phyloP scores from a whole-genome alignment of 2,797 vertebrate genomes.

The Mus caroli region DNA sequence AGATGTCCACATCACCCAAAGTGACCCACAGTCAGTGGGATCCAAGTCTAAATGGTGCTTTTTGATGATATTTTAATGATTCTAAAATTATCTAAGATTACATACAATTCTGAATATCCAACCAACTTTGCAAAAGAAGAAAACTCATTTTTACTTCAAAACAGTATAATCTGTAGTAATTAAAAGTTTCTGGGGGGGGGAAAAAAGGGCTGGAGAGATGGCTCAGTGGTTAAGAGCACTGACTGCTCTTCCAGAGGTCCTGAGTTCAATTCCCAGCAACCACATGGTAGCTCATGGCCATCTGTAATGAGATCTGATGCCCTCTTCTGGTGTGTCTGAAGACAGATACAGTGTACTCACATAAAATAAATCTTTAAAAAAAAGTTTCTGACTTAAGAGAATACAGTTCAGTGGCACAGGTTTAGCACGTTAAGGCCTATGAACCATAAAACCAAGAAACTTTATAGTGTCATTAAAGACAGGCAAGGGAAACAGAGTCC shows the following conservation, averaged over 20 bases:
- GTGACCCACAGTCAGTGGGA: neutral
- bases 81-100: neutral
- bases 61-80: neutral
- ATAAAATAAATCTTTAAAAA: too few relatives aligned
- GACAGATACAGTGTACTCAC: too few relatives aligned
- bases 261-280: too few relatives aligned
- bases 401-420: neutral
- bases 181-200: neutral
- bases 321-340: too few relatives aligned
- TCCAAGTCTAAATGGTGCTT: neutral
- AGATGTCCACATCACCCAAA: constrained; percentile 6
- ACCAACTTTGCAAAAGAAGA: constrained; percentile 42
- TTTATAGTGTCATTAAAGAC: constrained; percentile 16
- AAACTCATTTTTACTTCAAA: constrained; percentile 31
- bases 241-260: too few relatives aligned
- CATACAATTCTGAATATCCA: constrained; percentile 28
- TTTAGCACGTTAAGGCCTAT: neutral
- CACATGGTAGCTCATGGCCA: too few relatives aligned
- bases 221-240: too few relatives aligned
- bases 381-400: neutral
- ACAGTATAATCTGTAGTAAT: constrained; percentile 44
- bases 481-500: neutral
- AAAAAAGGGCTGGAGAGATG: too few relatives aligned
- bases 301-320: too few relatives aligned
- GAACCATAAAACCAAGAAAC: neutral